Evolutionary conservation across 2,113 vertebrate genomes (phyloP), one percentile per base, ranked within the genome.

Genomic region (Oncorhynchus kisutch): DNA sequence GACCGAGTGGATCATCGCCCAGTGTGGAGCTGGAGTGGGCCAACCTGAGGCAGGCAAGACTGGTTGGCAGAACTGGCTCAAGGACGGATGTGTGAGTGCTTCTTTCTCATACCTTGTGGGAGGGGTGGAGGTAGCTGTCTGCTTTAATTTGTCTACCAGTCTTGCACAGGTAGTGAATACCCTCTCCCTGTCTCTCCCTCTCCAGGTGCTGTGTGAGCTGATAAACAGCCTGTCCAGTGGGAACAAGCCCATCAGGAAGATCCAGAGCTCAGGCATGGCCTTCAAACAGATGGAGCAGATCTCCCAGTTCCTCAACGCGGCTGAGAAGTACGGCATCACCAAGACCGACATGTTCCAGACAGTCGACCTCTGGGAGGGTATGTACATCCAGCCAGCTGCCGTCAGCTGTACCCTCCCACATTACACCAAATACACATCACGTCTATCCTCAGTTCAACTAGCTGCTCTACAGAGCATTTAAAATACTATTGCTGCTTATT

Each of bases 261-360:
- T 96, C 85, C 96, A 96, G 0, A 91, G 71, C 12, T 90, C 94
- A 0, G 70, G 76, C 80, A 98, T 96, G 96, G 96, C 94, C 9
- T 99, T 99, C 86, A 98, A 97, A 90, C 98, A 99, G 92, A 99
- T 98, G 98, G 98, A 99, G 81, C 96, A 94, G 89, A 96, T 99
- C n/a, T 92, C 97, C 14, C 90, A 97, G 91, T 99, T 99, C 88
- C 94, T 99, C 83, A 92, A 89, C 76, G 97, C 96, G 0, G 93
- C 96, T 0, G 97, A 99, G 86, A 92, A 83, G 57, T 99, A 97
- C 0, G 97, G 98, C 0, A 90, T 98, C 85, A 93, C 87, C 82
- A 97, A 97, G 90, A 96, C 95, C 0, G 97, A 99, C 75, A 92
- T 98, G 24, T 99, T 99, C 90, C 97, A 99, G 93, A 98, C 97